phyloP scores from a whole-genome alignment of 2,888 invertebrate species.

The Elmis aenea region DNA sequence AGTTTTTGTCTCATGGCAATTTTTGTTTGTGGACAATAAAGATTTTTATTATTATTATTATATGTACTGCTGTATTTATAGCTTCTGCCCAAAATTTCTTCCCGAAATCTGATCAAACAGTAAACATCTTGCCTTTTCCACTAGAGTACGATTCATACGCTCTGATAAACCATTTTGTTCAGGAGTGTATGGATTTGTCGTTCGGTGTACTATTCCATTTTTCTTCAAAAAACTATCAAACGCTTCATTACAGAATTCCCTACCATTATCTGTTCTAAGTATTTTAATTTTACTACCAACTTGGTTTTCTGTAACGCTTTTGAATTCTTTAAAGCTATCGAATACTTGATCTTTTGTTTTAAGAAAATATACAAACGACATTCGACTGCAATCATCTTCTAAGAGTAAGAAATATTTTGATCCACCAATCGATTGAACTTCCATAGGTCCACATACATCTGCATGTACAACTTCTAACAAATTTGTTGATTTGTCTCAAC shows the following conservation, averaged over 20 bases:
- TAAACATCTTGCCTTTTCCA: slow-evolving; percentile 23
- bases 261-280: slow-evolving; percentile 28
- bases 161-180: slow-evolving; percentile 30
- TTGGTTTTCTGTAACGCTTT: slow-evolving; percentile 30
- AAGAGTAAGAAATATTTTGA: neutral
- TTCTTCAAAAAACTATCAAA: slow-evolving; percentile 22
- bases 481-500: too few relatives aligned
- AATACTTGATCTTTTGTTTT: neutral
- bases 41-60: too few relatives aligned
- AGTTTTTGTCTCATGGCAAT: too few relatives aligned
- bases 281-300: slow-evolving; percentile 25
- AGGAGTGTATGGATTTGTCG: slow-evolving; percentile 27
- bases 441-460: too few relatives aligned
- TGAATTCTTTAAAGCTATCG: slow-evolving; percentile 28
- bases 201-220: slow-evolving; percentile 30
- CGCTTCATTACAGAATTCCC: slow-evolving; percentile 15
- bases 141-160: slow-evolving; percentile 23
- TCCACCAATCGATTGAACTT: too few relatives aligned
- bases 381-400: neutral
- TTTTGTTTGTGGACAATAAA: too few relatives aligned
- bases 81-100: slow-evolving; percentile 10
- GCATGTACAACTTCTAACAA: too few relatives aligned
- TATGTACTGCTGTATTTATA: slow-evolving; percentile 24
- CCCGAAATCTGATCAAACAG: slow-evolving; percentile 16
- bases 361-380: neutral